Conservation (phyloP, 2,113 vertebrate species). For the Steatornis caripensis region DNA sequence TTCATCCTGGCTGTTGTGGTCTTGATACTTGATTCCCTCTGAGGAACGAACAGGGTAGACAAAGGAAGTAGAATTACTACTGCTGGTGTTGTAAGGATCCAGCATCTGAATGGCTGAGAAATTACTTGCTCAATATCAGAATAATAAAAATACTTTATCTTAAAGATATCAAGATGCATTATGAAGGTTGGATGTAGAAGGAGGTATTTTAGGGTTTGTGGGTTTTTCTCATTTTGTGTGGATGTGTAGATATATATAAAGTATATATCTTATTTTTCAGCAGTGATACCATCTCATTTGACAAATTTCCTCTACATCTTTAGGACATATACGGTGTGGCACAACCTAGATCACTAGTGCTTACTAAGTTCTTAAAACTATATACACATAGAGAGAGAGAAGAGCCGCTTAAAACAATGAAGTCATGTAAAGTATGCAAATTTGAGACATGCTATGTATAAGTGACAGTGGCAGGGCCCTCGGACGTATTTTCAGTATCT, state of each 20-base stretch:
- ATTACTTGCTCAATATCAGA: neutral
- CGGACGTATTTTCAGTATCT: neutral
- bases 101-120: neutral
- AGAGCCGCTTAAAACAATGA: neutral
- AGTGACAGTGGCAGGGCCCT: neutral
- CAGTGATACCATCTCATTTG: neutral
- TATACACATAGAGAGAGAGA: neutral
- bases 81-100: neutral
- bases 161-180: neutral
- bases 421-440: neutral
- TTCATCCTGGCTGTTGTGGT: neutral
- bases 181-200: neutral
- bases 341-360: neutral
- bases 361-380: neutral
- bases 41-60: neutral
- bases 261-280: neutral
- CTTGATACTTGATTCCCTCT: neutral
- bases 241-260: neutral
- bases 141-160: neutral
- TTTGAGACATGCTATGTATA: neutral
- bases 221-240: neutral
- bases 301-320: neutral
- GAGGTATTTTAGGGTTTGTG: neutral
- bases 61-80: neutral
- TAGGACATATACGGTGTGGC: neutral